Percentiles rank a stretch among this genome's conserved stretches.
Evolutionary conservation across 2,888 invertebrate species (phyloP).

Genomic region (Conchocele bisecta): DNA sequence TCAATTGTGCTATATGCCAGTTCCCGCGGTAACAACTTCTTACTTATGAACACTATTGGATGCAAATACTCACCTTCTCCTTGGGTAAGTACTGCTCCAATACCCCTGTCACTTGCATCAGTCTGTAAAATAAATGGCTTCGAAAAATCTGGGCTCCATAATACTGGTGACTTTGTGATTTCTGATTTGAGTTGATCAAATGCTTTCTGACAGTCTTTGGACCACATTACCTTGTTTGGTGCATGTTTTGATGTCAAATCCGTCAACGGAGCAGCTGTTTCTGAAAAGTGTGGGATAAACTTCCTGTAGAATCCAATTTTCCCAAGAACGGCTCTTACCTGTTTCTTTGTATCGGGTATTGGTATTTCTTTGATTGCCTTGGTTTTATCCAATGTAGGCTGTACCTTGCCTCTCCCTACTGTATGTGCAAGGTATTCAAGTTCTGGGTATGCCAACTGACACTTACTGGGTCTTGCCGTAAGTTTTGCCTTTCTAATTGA

Average conservation of each 20-base stretch:
- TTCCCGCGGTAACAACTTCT: constrained; percentile 54
- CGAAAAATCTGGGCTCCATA: constrained; percentile 55
- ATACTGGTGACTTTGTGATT: constrained; percentile 21
- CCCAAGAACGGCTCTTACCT: constrained; percentile 42
- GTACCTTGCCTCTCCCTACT: constrained; percentile 2
- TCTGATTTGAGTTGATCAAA: background rate
- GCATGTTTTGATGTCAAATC: constrained; percentile 21
- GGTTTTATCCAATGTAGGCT: constrained; percentile 15
- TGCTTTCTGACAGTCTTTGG: background rate
- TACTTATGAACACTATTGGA: constrained; percentile 63
- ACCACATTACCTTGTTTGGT: constrained; percentile 13
- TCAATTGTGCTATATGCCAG: constrained; percentile 57
- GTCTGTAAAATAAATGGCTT: constrained; percentile 54
- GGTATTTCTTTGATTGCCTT: constrained; percentile 13
- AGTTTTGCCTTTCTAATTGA: background rate
- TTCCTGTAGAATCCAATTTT: constrained; percentile 36
- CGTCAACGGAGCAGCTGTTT: constrained; percentile 27
- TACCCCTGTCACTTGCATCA: constrained; percentile 60
- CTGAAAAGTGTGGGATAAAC: constrained; percentile 42
- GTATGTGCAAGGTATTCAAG: background rate
- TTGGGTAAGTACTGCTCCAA: constrained; percentile 65
- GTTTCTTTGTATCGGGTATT: constrained; percentile 16
- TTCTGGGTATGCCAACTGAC: background rate
- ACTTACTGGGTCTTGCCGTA: constrained; percentile 3
- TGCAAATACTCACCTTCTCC: constrained; percentile 17